A percentile compares a stretch with the other conserved stretches of the same genome.
Conservation (phyloP, 2,797 vertebrate species). For the Anisognathus igniventris region DNA sequence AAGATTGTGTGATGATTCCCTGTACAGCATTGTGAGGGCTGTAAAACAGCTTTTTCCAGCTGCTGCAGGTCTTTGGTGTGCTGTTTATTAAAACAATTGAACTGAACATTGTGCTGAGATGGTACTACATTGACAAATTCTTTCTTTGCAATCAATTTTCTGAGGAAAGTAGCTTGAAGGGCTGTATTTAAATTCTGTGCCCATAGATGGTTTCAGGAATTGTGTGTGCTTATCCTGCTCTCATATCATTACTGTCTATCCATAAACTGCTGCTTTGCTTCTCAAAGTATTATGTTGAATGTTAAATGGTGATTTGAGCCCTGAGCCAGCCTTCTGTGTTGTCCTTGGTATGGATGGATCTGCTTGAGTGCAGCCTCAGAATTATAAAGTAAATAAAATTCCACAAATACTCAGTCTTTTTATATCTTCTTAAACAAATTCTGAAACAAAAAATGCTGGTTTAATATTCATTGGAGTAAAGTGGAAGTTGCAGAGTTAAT, state of each 20-base stretch:
- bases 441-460: not conserved
- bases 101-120: not conserved
- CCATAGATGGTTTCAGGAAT: not conserved
- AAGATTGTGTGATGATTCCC: not conserved
- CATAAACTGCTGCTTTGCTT: not conserved
- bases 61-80: not conserved
- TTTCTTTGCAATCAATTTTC: not conserved
- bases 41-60: not conserved
- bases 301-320: not conserved
- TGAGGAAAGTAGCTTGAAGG: not conserved
- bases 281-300: not conserved
- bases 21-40: not conserved
- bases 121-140: not conserved
- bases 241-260: not conserved
- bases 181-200: not conserved
- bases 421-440: not conserved
- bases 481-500: not conserved
- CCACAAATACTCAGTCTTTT: not conserved
- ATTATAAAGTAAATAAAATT: not conserved
- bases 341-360: not conserved
- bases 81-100: not conserved
- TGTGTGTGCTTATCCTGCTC: not conserved
- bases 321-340: not conserved
- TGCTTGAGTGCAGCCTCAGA: not conserved
- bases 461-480: not conserved